These are phyloP conservation scores for Monopis laevigella DNA, from an alignment of 2,888 invertebrate species.

Conservation along the genomic window DNA sequence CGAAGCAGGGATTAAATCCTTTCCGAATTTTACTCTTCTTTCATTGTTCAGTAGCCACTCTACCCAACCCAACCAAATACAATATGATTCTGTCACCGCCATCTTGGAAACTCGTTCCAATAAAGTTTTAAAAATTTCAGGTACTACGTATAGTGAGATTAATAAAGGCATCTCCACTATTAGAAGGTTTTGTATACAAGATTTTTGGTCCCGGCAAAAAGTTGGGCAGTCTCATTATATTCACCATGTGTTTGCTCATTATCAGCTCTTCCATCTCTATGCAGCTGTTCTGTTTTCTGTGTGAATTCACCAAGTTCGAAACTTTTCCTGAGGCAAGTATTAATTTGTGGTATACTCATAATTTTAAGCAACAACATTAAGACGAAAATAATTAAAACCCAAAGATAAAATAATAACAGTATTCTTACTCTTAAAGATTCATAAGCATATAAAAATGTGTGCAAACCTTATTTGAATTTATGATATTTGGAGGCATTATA, in stretches of 20 bases:
- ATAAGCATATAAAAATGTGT: too few relatives aligned
- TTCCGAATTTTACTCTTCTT: too few relatives aligned
- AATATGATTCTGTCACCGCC: too few relatives aligned
- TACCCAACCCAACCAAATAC: too few relatives aligned
- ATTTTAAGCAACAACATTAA: not conserved
- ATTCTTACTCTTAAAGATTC: too few relatives aligned
- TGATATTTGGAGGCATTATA: too few relatives aligned
- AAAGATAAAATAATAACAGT: too few relatives aligned
- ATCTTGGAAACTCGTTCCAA: too few relatives aligned
- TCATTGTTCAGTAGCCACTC: too few relatives aligned
- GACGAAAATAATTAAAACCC: too few relatives aligned
- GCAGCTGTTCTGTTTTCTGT: conserved; percentile 97
- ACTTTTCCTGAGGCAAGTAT: conserved; percentile 90
- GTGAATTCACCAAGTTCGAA: conserved; percentile 96
- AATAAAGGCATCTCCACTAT: conserved; percentile 97
- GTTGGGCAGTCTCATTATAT: conserved; percentile 98
- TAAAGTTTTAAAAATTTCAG: conserved; percentile 57
- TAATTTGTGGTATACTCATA: conserved; percentile 7
- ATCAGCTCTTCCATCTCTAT: conserved; percentile 99
- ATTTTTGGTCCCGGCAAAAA: conserved; percentile 97
- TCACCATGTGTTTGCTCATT: conserved; percentile 98
- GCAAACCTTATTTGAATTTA: too few relatives aligned
- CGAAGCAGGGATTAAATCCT: too few relatives aligned
- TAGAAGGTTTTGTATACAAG: conserved; percentile 98
- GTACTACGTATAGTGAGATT: conserved; percentile 93